phyloP scores from a whole-genome alignment of 2,797 vertebrate genomes.

The Anguilla marmorata region DNA sequence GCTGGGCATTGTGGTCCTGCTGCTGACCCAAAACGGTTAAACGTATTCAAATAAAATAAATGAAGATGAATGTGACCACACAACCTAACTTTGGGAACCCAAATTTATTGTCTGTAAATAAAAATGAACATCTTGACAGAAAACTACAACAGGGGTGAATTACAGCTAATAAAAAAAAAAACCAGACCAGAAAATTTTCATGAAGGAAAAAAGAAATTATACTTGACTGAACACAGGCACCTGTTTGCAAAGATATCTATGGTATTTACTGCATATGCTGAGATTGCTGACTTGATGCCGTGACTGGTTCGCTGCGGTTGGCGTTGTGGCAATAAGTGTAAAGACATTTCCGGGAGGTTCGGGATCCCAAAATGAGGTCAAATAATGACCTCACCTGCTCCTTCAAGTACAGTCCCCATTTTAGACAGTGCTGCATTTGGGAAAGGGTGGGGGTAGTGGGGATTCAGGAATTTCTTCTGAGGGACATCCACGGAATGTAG shows the following conservation, averaged over 20 bases:
- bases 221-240: not conserved
- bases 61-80: not conserved
- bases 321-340: not conserved
- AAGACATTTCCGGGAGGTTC: not conserved
- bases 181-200: not conserved
- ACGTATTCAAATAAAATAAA: not conserved
- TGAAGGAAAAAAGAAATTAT: not conserved
- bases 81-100: slow-evolving; percentile 14
- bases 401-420: not conserved
- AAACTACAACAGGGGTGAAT: slow-evolving; percentile 5
- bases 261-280: not conserved
- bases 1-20: not conserved
- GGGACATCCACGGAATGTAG: not conserved
- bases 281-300: too few relatives aligned
- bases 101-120: slow-evolving; percentile 23
- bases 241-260: not conserved
- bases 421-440: not conserved
- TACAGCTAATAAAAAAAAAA: slow-evolving; percentile 4
- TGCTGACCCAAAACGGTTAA: not conserved
- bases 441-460: not conserved
- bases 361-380: not conserved
- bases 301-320: not conserved
- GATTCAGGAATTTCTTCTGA: not conserved
- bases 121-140: slow-evolving; percentile 6
- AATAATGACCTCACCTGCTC: not conserved